phyloP scores from a whole-genome alignment of 2,113 vertebrate genomes.

The Nematolebias whitei region DNA sequence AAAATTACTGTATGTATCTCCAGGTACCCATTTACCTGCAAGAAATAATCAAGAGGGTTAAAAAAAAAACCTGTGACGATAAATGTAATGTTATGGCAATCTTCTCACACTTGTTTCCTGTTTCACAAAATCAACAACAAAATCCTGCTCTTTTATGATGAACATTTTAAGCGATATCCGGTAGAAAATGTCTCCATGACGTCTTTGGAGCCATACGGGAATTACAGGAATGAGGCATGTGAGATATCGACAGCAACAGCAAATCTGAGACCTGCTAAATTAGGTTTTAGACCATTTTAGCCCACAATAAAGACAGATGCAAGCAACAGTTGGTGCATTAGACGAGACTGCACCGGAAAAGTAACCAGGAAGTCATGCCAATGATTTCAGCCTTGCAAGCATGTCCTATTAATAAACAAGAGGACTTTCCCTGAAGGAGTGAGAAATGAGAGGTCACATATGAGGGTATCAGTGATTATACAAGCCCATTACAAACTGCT shows the following conservation, averaged over 20 bases:
- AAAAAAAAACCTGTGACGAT: conserved; percentile 1
- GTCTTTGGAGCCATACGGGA: conserved; percentile 28
- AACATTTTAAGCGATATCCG: conserved; percentile 13
- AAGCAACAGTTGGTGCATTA: conserved; percentile 41
- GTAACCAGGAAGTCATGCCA: conserved; percentile 42
- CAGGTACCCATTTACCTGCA: conserved; percentile 20
- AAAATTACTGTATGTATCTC: background rate
- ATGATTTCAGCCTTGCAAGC: conserved; percentile 36
- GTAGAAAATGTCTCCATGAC: background rate
- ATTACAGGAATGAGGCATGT: conserved; percentile 16
- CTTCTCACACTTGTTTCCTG: background rate
- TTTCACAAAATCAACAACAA: conserved; percentile 2
- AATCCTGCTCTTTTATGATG: conserved; percentile 7
- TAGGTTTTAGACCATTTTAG: conserved; percentile 44
- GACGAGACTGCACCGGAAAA: conserved; percentile 36
- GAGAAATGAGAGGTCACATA: conserved; percentile 11
- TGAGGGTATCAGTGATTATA: background rate
- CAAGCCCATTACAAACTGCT: background rate
- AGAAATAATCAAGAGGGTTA: conserved; percentile 6
- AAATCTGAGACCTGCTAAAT: conserved; percentile 41
- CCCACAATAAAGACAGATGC: conserved; percentile 45
- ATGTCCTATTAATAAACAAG: conserved; percentile 52
- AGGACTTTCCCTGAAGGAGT: conserved; percentile 28
- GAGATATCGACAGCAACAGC: conserved; percentile 29
- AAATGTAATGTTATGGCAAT: background rate